Base-by-base conservation (phyloP, 1,140 invertebrate genomes). In the Coboldia fuscipes region DNA sequence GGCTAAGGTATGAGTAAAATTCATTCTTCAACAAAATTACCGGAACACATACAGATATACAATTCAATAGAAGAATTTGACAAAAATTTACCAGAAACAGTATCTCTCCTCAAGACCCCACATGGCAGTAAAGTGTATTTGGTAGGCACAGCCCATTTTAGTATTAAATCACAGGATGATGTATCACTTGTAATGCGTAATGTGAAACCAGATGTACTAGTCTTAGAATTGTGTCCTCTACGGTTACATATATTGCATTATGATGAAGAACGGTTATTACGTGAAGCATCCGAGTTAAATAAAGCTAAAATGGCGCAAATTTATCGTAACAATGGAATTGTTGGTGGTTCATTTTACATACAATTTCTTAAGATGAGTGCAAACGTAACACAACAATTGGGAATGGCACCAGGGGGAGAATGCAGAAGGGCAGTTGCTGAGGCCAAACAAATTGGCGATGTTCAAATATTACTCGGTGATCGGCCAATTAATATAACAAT, bases 71-170 rank as follows among this genome's bases (percentile, higher is more conserved):
- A 50, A 28, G 51, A 57, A 24, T 57, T 70, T 45, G 70, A 73
- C 50, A 59, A 66, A 26, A 64, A 63, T 41, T 56, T 89, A 35
- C 84, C 86, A n/a, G 65, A 68, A 35, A 90, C 85, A 15, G 82
- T 88, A 1, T 75, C 72, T 7, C 47, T 80, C 12, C 56, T 90
- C 4, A 70, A 64, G 39, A 71, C 70, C 33, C 60, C 65, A 8
- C 55, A 74, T 45, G 83, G 83, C 35, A 69, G 72, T n/a, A 82
- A 80, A 57, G 74, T 94, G 5, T 97, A 90, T 61, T 48, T 97
- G 29, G 68, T 97, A 20, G 92, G 89, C 29, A 93, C 89, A 13
- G 82, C 84, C 20, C 89, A 94, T 59, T 94, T 93, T 47, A 89
- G 84, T 48, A 43, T 65, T 37, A 71, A 89, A 54, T 86, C 80